Percentiles rank a stretch among this genome's conserved stretches.
These are phyloP conservation scores for Silurus aristotelis DNA, from an alignment of 2,797 vertebrate genomes.

Conservation along the genomic window DNA sequence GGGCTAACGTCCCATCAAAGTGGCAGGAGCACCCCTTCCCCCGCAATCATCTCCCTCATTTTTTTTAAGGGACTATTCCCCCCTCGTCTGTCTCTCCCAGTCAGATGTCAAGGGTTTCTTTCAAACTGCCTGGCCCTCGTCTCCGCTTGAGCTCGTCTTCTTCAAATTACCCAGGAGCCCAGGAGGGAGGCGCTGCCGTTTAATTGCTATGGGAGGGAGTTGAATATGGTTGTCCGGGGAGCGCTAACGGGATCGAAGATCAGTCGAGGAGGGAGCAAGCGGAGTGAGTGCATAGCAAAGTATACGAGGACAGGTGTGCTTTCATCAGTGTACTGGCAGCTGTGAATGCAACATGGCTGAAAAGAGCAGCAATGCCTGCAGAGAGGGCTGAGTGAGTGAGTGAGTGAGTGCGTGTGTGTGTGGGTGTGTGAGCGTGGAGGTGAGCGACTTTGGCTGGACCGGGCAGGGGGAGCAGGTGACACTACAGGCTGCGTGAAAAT, in stretches of 20 bases:
- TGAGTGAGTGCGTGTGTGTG: too few species aligned
- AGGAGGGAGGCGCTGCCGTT: constrained; percentile 68
- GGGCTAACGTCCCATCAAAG: constrained; percentile 81
- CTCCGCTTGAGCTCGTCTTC: constrained; percentile 59
- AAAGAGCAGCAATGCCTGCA: constrained; percentile 41
- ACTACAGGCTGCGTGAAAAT: constrained; percentile 74
- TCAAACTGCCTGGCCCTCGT: constrained; percentile 62
- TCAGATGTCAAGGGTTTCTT: constrained; percentile 69
- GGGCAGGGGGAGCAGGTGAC: constrained; percentile 79
- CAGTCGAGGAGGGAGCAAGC: constrained; percentile 52
- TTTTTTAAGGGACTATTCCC: constrained; percentile 37
- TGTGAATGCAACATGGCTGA: constrained; percentile 73
- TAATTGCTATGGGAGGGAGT: constrained; percentile 77
- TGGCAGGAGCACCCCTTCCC: constrained; percentile 60
- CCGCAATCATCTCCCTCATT: constrained; percentile 52
- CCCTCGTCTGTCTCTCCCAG: constrained; percentile 43
- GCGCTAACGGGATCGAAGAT: constrained; percentile 70
- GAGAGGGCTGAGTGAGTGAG: constrained; percentile 23
- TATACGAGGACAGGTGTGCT: constrained; percentile 78
- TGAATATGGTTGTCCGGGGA: constrained; percentile 76
- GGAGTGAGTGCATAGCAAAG: constrained; percentile 30
- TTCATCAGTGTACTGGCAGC: constrained; percentile 81
- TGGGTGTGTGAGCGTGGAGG: constrained; percentile 33
- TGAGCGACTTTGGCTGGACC: constrained; percentile 65
- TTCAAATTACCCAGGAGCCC: constrained; percentile 73